Conservation (phyloP, 2,888 invertebrate genomes). For the Tipula vernalis region DNA sequence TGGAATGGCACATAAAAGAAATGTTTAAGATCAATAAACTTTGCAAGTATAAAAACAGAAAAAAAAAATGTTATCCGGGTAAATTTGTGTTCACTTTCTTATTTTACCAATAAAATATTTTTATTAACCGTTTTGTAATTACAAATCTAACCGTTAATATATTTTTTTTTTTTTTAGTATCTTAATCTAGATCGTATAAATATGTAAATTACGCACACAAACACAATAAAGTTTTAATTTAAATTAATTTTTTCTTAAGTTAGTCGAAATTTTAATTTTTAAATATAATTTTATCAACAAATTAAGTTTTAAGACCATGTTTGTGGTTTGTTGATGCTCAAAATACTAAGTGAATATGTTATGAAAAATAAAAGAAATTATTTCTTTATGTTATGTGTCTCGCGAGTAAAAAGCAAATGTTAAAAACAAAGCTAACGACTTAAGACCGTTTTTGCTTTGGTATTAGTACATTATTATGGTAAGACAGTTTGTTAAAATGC, state of each 20-base stretch:
- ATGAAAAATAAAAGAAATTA: not conserved
- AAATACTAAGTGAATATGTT: not conserved
- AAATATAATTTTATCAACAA: not conserved
- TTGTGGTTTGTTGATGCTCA: not conserved
- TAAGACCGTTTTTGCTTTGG: not conserved
- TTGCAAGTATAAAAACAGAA: not conserved
- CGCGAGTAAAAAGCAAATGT: not conserved
- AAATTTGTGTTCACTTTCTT: not conserved
- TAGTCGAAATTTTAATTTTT: not conserved
- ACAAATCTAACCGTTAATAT: not conserved
- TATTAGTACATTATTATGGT: not conserved
- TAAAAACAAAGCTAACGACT: not conserved
- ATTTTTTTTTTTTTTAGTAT: no score
- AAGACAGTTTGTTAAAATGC: not conserved
- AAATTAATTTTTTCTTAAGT: not conserved
- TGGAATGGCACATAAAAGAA: not conserved
- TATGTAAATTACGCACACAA: not conserved
- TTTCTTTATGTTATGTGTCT: not conserved
- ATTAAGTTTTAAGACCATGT: not conserved
- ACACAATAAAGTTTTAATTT: not conserved
- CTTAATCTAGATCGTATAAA: not conserved
- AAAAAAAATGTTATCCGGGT: no score
- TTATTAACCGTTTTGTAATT: not conserved
- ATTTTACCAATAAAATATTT: not conserved
- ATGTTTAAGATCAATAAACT: not conserved